Base-by-base conservation (phyloP, 1,140 invertebrate species). In the Euwallacea fornicatus region DNA sequence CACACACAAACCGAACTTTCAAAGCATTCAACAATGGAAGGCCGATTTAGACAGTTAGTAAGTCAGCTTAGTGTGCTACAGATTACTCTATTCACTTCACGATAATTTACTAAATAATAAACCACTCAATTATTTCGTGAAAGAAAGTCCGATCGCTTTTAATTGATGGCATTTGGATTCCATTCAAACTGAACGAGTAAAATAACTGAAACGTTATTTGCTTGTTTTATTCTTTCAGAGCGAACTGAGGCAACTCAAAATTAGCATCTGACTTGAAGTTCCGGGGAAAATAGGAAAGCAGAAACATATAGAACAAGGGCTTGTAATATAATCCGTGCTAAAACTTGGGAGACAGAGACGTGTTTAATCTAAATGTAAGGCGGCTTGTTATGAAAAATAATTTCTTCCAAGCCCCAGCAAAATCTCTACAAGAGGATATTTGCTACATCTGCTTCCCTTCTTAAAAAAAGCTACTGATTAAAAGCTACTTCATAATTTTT, bases 11-110 rank as follows among this genome's bases (percentile, higher is more conserved):
- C 46, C 44, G 16, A 9, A 42, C 13, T 54, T 41, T 60, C 41
- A 15, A 69, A 69, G 59, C 54, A 54, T 69, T 60, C 62, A 62
- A 69, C 60, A 69, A 69, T 69, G 33, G 59, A 54, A 54, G 15
- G 41, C 16, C 46, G 53, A 54, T 44, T 69, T 69, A 61, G 43
- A 55, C 47, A 69, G 47, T 69, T 69, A 69, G 46, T 43, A 69
- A 62, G 41, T 69, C 62, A 16, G 33, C 58, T 69, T 46, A 58
- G 44, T 68, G 55, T 68, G 33, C 8, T 42, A 7, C 4, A 4
- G 21, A 33, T 33, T 33, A 33, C 64, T 50, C 9, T 50, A 9
- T 33, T n/a, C 16, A 59, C 7, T 67, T 67, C 15, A 59, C 21
- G 21, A 1, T 33, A 67, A 47, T 59, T 42, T 16, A 43, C 43